Conservation (phyloP, 2,888 invertebrate genomes). For the Euproctis similis region DNA sequence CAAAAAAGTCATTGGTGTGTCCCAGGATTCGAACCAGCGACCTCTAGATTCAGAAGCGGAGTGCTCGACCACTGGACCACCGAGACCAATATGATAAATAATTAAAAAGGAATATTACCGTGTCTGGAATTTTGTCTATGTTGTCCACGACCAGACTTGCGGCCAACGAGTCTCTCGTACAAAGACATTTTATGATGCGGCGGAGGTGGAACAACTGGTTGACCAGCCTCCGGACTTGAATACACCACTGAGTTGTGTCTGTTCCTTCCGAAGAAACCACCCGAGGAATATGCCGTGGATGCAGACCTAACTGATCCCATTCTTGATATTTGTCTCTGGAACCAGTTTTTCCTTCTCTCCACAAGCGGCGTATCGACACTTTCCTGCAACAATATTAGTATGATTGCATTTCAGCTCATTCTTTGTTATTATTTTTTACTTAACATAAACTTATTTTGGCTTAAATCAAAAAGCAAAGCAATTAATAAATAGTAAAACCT, state of each 20-base stretch:
- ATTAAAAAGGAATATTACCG: conserved; percentile 69
- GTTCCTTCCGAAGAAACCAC: conserved; percentile 82
- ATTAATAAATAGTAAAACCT: too few species aligned
- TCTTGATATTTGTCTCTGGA: conserved; percentile 88
- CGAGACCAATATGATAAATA: too few species aligned
- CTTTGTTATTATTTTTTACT: too few species aligned
- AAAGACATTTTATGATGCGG: conserved; percentile 84
- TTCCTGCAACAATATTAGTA: too few species aligned
- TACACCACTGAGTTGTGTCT: conserved; percentile 86
- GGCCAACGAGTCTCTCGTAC: conserved; percentile 87
- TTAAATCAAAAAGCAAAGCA: too few species aligned
- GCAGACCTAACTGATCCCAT: conserved; percentile 91
- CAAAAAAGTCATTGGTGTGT: too few species aligned
- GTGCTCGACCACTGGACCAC: too few species aligned
- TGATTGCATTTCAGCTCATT: too few species aligned
- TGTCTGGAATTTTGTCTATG: conserved; percentile 78
- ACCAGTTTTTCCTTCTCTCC: conserved; percentile 90
- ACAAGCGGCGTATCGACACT: conserved; percentile 93
- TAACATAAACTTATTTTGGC: too few species aligned
- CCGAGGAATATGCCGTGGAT: conserved; percentile 89
- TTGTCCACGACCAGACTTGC: conserved; percentile 84
- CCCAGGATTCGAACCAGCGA: too few species aligned
- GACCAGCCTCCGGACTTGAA: conserved; percentile 78
- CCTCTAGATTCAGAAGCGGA: too few species aligned
- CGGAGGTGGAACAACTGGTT: conserved; percentile 50